Conservation (phyloP, 92 coral and sea anemone genomes). For the Epizoanthus rinbou region DNA sequence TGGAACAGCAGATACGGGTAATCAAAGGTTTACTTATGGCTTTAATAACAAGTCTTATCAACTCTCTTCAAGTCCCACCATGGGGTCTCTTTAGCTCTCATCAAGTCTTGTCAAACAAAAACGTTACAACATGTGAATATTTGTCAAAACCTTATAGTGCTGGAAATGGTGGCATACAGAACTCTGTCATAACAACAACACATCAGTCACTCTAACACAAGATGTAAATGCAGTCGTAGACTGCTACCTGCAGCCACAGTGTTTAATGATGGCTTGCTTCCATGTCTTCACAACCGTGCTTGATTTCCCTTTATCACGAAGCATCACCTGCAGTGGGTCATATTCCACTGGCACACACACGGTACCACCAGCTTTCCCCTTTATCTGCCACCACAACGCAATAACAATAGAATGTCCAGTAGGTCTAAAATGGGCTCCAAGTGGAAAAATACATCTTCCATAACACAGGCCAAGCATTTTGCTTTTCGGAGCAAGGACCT, state of each 20-base stretch:
- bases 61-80: too few species aligned
- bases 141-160: too few species aligned
- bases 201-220: too few species aligned
- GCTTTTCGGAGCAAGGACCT: not conserved
- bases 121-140: too few species aligned
- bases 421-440: not conserved
- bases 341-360: not conserved
- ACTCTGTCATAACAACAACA: too few species aligned
- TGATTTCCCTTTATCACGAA: not conserved
- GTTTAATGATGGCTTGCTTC: conserved; percentile 1
- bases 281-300: not conserved
- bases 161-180: too few species aligned
- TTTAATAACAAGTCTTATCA: too few species aligned
- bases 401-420: conserved; percentile 9
- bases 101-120: too few species aligned
- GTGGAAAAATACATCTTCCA: conserved; percentile 23
- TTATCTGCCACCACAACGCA: not conserved
- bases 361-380: conserved; percentile 1
- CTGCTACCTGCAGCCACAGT: conserved; percentile 25
- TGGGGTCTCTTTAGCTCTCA: too few species aligned
- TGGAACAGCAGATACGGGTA: too few species aligned
- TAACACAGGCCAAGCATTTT: not conserved
- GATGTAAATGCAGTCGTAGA: too few species aligned
- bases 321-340: not conserved
- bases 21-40: too few species aligned